Evolutionary conservation across 2,888 invertebrate genomes (phyloP).

Genomic region (Euplexia lucipara): DNA sequence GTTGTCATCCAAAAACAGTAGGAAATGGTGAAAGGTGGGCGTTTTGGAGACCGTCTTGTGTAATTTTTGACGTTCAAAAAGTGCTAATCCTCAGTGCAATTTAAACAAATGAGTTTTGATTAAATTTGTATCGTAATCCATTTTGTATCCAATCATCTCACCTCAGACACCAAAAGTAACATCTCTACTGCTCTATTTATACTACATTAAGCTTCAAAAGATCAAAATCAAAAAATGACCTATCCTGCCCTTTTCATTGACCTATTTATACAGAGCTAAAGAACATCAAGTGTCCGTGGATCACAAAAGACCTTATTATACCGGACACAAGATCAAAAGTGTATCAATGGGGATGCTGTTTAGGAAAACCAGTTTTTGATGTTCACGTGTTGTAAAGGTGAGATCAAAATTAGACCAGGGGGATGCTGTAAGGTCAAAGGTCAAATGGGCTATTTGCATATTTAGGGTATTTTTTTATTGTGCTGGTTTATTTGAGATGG

Average conservation of each 20-base stretch:
- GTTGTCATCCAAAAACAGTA: no score
- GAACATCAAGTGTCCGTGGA: constrained; percentile 9
- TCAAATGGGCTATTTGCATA: constrained; percentile 70
- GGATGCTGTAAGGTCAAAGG: constrained; percentile 76
- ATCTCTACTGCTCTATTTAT: constrained; percentile 5
- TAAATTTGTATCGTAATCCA: no score
- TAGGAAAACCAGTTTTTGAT: constrained; percentile 50
- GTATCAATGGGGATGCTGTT: constrained; percentile 73
- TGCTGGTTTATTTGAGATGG: constrained; percentile 32
- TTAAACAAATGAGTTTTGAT: no score
- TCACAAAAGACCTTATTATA: constrained; percentile 28
- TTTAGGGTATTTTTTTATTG: constrained; percentile 58
- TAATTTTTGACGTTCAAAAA: no score
- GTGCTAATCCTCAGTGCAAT: no score
- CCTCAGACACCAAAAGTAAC: neutral
- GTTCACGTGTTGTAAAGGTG: constrained; percentile 61
- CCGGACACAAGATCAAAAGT: constrained; percentile 75
- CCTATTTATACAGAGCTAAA: constrained; percentile 11
- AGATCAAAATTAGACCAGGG: constrained; percentile 77
- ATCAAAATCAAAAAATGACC: constrained; percentile 17
- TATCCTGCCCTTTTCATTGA: constrained; percentile 24
- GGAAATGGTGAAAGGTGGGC: no score
- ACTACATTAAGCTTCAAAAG: neutral
- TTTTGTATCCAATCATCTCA: neutral
- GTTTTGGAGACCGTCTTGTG: no score